Evolutionary conservation across 2,888 invertebrate genomes (phyloP).

Genomic region (Stenurella melanura): DNA sequence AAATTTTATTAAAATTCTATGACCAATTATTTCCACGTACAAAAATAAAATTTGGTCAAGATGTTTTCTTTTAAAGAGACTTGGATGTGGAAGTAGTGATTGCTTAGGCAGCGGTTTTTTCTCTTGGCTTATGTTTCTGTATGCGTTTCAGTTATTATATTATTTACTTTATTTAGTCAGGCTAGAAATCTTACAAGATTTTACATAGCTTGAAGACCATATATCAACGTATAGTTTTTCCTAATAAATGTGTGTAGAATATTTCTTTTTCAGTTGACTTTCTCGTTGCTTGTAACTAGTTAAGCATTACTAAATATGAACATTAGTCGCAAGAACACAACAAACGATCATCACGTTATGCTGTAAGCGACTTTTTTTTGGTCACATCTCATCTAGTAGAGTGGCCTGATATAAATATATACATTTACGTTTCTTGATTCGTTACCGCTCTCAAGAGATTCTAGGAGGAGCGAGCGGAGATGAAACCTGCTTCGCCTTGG

Average conservation of each 20-base stretch:
- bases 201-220: too few relatives aligned
- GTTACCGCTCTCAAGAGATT: slow-evolving; percentile 19
- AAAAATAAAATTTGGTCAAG: too few relatives aligned
- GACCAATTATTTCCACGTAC: too few relatives aligned
- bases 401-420: slow-evolving; percentile 17
- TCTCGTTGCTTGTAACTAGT: not conserved
- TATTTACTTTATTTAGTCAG: too few relatives aligned
- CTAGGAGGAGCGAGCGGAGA: slow-evolving; percentile 20
- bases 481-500: slow-evolving; percentile 35
- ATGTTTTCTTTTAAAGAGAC: too few relatives aligned
- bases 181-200: too few relatives aligned
- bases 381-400: slow-evolving; percentile 24
- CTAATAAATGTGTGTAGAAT: not conserved
- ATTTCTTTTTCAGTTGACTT: not conserved
- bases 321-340: not conserved
- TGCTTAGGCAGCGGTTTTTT: too few relatives aligned
- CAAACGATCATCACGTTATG: not conserved
- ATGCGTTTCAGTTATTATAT: too few relatives aligned
- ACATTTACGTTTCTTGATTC: slow-evolving; percentile 17
- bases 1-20: too few relatives aligned
- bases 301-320: not conserved
- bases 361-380: not conserved
- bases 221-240: not conserved
- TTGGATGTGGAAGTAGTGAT: too few relatives aligned
- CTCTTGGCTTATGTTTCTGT: too few relatives aligned